Conservation (phyloP, 2,888 invertebrate genomes). For the Parnassius glacialis region DNA sequence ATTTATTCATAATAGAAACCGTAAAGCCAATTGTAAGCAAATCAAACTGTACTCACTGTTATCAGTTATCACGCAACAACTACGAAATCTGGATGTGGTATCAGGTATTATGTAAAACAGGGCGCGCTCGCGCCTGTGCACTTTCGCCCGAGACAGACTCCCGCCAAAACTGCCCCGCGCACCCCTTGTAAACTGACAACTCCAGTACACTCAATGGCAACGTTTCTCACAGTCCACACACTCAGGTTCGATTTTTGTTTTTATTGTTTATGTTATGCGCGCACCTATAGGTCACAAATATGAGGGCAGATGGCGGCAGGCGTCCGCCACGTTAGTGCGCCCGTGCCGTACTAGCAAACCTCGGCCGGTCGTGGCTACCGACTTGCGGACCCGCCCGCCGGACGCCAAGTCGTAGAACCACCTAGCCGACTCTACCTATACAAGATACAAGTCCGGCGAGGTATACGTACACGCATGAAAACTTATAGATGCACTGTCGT, state of each 20-base stretch:
- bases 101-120: conserved; percentile 63
- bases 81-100: conserved; percentile 62
- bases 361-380: conserved; percentile 50
- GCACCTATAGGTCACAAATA: conserved; percentile 34
- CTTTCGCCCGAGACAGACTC: conserved; percentile 58
- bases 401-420: conserved; percentile 35
- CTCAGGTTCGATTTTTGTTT: conserved; percentile 50
- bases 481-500: conserved; percentile 37
- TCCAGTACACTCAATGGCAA: conserved; percentile 45
- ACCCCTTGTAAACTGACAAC: conserved; percentile 35
- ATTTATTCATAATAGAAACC: conserved; percentile 21
- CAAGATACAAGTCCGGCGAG: conserved; percentile 20
- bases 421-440: conserved; percentile 29
- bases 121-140: conserved; percentile 49
- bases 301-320: conserved; percentile 39
- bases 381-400: conserved; percentile 50
- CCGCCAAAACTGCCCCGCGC: conserved; percentile 51
- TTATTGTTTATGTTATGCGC: conserved; percentile 52
- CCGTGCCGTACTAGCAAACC: conserved; percentile 67
- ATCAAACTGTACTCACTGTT: conserved; percentile 66
- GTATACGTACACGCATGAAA: conserved; percentile 38
- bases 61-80: conserved; percentile 75
- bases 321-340: conserved; percentile 65
- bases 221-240: conserved; percentile 50
- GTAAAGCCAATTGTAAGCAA: conserved; percentile 35